Evolutionary conservation across 1,140 invertebrate species (phyloP), one percentile per base, ranked within the genome.

Genomic region (Leptinotarsa lineolata): DNA sequence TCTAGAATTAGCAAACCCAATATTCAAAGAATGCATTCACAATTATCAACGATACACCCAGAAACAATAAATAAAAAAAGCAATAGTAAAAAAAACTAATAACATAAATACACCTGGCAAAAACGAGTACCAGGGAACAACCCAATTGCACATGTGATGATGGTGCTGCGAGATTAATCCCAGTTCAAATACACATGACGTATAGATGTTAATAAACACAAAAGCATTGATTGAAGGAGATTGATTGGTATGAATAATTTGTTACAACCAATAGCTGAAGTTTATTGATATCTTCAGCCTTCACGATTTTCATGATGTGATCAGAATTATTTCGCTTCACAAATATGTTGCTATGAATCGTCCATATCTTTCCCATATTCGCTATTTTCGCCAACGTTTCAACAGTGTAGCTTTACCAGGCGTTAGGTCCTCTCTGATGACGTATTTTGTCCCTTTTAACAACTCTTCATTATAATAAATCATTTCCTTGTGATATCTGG

Each of bases 241-340:
- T 18, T 63, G 60, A 13, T 63, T 63, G 18, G 60, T 59, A 63
- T n/a, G 6, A 22, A 63, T 63, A 63, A 22, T 63, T 63, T 63
- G 15, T 20, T n/a, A 63, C 20, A 67, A 45, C 12, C 15, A 67
- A 67, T 68, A 46, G 66, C 39, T 68, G 20, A 39, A 68, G 8
- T 39, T 39, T 18, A 45, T 68, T 18, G 21, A 68, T 45, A 68
- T 68, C 66, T 11, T 68, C 66, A 45, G 45, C 15, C 20, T 39
- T 48, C 30, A 68, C 66, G n/a, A 48, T 46, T 16, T 68, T 68
- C 4, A 45, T 21, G 20, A 45, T 68, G 30, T 45, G 66, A 45
- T 68, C 45, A 21, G 66, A 68, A 68, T 68, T 68, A 68, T 68
- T 68, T 18, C 30, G 45, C 66, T 18, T 68, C 66, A 68, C 66